Conservation (phyloP, 2,888 invertebrate genomes). For the Lasioglossum figueresi region DNA sequence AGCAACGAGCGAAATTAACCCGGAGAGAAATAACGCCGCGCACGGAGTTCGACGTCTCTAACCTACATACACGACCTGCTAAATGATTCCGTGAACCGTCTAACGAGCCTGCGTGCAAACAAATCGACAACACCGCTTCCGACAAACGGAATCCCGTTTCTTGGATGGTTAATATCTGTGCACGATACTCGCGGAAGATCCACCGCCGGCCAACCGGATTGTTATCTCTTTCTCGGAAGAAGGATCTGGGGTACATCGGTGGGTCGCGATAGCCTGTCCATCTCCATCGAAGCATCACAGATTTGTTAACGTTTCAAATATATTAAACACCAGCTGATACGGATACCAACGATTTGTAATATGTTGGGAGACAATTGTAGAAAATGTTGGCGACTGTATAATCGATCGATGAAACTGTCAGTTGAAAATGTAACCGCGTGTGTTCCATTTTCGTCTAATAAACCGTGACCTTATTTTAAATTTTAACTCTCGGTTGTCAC, state of each 20-base stretch:
- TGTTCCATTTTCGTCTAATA: neutral
- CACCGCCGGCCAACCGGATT: neutral
- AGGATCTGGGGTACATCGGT: neutral
- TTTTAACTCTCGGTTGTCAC: neutral
- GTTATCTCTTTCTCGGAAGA: neutral
- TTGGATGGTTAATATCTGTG: neutral
- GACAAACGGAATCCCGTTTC: conserved; percentile 28
- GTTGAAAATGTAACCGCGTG: neutral
- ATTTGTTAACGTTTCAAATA: neutral
- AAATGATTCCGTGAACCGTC: conserved; percentile 66
- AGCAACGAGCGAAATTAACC: conserved; percentile 70
- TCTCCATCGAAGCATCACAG: neutral
- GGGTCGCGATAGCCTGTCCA: neutral
- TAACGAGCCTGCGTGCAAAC: conserved; percentile 44
- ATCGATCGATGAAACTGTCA: neutral
- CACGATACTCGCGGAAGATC: neutral
- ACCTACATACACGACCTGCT: conserved; percentile 57
- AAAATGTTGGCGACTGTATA: neutral
- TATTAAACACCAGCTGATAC: neutral
- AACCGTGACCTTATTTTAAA: neutral
- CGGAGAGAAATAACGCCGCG: conserved; percentile 53
- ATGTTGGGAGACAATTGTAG: neutral
- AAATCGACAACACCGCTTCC: conserved; percentile 43
- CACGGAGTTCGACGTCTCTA: conserved; percentile 60
- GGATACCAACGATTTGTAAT: neutral